Evolutionary conservation across 2,888 invertebrate genomes (phyloP).

Genomic region (Troglohyphantes excavatus): DNA sequence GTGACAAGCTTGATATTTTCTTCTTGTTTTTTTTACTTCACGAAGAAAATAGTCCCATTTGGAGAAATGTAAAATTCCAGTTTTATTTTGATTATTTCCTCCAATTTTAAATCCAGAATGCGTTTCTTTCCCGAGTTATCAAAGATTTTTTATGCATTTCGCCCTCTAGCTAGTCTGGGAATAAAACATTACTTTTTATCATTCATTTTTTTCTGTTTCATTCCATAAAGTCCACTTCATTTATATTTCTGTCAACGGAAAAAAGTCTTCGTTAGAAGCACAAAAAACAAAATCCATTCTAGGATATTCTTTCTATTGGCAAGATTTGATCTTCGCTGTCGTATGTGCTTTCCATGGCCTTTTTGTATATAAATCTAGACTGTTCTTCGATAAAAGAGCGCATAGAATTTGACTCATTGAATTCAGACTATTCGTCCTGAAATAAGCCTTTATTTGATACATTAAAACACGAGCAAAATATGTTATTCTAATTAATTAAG

Average conservation of each 20-base stretch:
- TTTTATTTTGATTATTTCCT: slow-evolving; percentile 49
- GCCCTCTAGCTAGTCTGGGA: slow-evolving; percentile 30
- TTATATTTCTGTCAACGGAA: slow-evolving; percentile 52
- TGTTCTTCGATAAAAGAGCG: not conserved
- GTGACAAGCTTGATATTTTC: slow-evolving; percentile 20
- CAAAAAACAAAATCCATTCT: slow-evolving; percentile 9
- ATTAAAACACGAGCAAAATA: too few species aligned
- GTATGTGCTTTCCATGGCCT: slow-evolving; percentile 2
- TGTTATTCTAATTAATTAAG: too few species aligned
- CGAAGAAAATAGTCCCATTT: slow-evolving; percentile 49
- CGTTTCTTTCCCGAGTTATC: slow-evolving; percentile 50
- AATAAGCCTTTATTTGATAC: too few species aligned
- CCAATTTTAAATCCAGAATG: slow-evolving; percentile 66
- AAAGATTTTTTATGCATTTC: slow-evolving; percentile 27
- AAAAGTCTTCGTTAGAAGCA: slow-evolving; percentile 30
- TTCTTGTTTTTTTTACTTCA: slow-evolving; percentile 16
- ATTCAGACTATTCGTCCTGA: not conserved
- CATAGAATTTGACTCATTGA: not conserved
- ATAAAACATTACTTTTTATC: slow-evolving; percentile 52
- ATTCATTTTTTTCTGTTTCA: slow-evolving; percentile 41
- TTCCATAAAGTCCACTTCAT: slow-evolving; percentile 56
- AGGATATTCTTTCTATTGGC: slow-evolving; percentile 36
- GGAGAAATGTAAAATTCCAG: slow-evolving; percentile 51
- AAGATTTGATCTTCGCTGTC: slow-evolving; percentile 25
- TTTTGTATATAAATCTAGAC: not conserved